These are phyloP conservation scores for Macropodus opercularis DNA, from an alignment of 2,797 vertebrate genomes.

Conservation along the genomic window DNA sequence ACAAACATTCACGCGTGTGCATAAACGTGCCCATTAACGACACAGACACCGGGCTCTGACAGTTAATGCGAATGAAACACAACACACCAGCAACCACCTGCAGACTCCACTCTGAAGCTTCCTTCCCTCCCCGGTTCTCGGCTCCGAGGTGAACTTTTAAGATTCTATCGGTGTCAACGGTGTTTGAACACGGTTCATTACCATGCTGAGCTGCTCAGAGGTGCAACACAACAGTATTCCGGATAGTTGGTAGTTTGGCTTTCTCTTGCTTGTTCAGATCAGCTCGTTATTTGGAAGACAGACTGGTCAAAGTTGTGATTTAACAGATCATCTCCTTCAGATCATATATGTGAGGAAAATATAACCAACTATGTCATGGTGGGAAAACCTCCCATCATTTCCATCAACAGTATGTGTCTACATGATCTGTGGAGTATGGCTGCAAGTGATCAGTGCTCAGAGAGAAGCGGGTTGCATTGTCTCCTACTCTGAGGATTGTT, in stretches of 20 bases:
- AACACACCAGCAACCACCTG: slow-evolving; percentile 21
- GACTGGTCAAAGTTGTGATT: slow-evolving; percentile 60
- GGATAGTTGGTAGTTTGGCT: slow-evolving; percentile 25
- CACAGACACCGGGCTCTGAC: slow-evolving; percentile 6
- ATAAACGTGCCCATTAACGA: slow-evolving; percentile 11
- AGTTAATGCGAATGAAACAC: not conserved
- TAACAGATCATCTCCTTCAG: slow-evolving; percentile 11
- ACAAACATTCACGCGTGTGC: not conserved
- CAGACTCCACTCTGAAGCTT: slow-evolving; percentile 27
- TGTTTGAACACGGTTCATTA: slow-evolving; percentile 50
- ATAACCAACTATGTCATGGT: slow-evolving; percentile 30
- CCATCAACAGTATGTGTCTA: slow-evolving; percentile 5
- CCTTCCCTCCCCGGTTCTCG: slow-evolving; percentile 2
- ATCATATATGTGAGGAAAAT: slow-evolving; percentile 25
- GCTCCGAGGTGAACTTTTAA: slow-evolving; percentile 19
- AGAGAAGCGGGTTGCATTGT: slow-evolving; percentile 1
- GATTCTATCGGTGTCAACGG: slow-evolving; percentile 29
- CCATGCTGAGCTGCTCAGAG: slow-evolving; percentile 24
- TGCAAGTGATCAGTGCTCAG: slow-evolving; percentile 9
- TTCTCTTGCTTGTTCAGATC: slow-evolving; percentile 27
- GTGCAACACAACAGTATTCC: slow-evolving; percentile 36
- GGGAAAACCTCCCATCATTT: slow-evolving; percentile 21
- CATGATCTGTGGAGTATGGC: slow-evolving; percentile 16
- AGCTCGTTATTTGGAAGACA: slow-evolving; percentile 51
- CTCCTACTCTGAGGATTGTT: slow-evolving; percentile 6